These are phyloP conservation scores for Megaceryle maxima DNA, from an alignment of 2,113 vertebrate species.

Conservation along the genomic window DNA sequence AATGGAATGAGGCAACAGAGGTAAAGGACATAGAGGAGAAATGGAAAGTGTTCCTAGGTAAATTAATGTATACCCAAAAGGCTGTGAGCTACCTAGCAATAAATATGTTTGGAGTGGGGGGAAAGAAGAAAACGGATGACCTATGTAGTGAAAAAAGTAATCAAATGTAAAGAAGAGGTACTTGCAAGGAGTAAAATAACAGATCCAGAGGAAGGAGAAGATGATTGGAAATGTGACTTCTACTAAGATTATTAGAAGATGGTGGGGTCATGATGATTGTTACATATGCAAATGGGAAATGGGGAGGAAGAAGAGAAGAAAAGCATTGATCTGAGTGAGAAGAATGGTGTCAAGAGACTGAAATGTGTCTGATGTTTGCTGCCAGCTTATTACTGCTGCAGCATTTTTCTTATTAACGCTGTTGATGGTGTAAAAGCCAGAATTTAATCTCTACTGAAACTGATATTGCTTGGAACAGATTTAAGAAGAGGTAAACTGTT, in stretches of 20 bases:
- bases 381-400: background rate
- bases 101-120: background rate
- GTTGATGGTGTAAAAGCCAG: background rate
- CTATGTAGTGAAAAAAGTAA: constrained; percentile 3
- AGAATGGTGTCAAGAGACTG: background rate
- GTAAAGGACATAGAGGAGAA: constrained; percentile 46
- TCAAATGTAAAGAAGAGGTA: background rate
- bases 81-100: constrained; percentile 31
- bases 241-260: background rate
- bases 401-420: background rate
- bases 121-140: constrained; percentile 29
- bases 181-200: background rate
- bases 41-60: constrained; percentile 23
- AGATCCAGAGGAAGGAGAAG: background rate
- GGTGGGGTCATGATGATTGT: background rate
- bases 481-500: background rate
- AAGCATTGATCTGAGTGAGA: background rate
- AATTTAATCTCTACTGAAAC: background rate
- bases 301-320: background rate
- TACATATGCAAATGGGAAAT: background rate
- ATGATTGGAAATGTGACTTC: background rate
- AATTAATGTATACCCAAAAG: constrained; percentile 44
- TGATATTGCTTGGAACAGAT: background rate
- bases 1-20: constrained; percentile 30
- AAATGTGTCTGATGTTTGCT: background rate